A percentile compares a stretch with the other conserved stretches of the same genome.
phyloP scores from a whole-genome alignment of 1,140 invertebrate genomes.

The Riptortus pedestris region DNA sequence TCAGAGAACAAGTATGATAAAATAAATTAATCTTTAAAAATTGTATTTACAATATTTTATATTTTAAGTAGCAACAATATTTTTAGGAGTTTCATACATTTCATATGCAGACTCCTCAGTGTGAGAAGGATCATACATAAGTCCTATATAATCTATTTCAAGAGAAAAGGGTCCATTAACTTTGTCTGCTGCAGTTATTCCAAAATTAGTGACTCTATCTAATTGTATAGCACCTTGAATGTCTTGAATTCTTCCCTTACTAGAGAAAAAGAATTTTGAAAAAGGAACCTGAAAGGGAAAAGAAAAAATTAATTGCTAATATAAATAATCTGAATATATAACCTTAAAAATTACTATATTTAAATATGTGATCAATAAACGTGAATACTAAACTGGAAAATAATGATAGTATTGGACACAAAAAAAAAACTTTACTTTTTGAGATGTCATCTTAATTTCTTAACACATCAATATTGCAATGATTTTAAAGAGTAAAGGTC shows the following conservation, averaged over 20 bases:
- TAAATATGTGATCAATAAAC: no score
- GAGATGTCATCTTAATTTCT: no score
- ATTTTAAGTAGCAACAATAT: constrained; percentile 24
- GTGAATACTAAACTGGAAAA: no score
- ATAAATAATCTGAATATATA: no score
- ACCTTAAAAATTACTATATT: no score
- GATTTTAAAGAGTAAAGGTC: no score
- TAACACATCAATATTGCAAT: no score
- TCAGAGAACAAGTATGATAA: no score
- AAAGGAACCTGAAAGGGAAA: constrained; percentile 88
- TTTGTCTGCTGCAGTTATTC: constrained; percentile 70
- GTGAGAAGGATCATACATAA: constrained; percentile 63
- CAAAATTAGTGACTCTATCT: constrained; percentile 54
- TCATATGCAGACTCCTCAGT: constrained; percentile 84
- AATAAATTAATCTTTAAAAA: no score
- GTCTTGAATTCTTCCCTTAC: constrained; percentile 81
- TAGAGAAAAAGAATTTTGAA: constrained; percentile 77
- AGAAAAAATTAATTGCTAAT: no score
- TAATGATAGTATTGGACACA: no score
- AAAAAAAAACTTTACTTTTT: no score
- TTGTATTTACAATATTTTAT: not conserved
- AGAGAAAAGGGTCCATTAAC: constrained; percentile 70
- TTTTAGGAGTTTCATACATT: constrained; percentile 50
- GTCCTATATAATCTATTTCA: constrained; percentile 88
- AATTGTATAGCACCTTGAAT: constrained; percentile 52